Evolutionary conservation across 2,888 invertebrate species (phyloP).

Genomic region (Phalera bucephala): DNA sequence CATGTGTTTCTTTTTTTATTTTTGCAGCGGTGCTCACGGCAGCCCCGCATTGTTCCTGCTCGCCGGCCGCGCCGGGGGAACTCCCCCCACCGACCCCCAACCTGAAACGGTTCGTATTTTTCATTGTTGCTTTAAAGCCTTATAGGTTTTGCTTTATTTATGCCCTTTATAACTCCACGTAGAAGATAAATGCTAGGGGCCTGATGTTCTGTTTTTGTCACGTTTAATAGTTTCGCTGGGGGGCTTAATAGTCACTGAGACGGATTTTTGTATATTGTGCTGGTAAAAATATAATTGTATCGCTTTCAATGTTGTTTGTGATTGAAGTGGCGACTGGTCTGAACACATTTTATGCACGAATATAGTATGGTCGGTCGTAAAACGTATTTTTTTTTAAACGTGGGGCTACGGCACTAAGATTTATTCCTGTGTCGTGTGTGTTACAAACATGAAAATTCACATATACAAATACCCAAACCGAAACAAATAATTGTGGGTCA

Average conservation of each 20-base stretch:
- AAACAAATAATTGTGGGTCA: no score
- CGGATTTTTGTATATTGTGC: background rate
- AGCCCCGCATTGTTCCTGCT: slow-evolving; percentile 70
- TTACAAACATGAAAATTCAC: no score
- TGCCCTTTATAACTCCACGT: slow-evolving; percentile 74
- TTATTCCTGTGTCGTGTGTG: no score
- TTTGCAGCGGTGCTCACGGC: slow-evolving; percentile 71
- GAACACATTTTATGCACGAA: no score
- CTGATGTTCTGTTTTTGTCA: slow-evolving; percentile 69
- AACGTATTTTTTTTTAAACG: no score
- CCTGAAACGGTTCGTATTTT: slow-evolving; percentile 82
- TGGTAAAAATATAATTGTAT: no score
- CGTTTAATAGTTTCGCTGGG: slow-evolving; percentile 53
- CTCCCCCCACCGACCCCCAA: slow-evolving; percentile 48
- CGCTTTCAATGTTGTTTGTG: no score
- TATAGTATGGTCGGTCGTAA: no score
- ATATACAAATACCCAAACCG: no score
- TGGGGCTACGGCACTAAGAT: no score
- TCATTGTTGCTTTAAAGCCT: slow-evolving; percentile 81
- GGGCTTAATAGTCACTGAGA: background rate
- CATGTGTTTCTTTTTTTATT: slow-evolving; percentile 72
- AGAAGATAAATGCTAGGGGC: slow-evolving; percentile 70
- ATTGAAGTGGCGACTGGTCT: no score
- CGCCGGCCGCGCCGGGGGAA: slow-evolving; percentile 44
- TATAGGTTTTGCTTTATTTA: slow-evolving; percentile 82